Percentiles rank a stretch among this genome's conserved stretches.
Evolutionary conservation across 2,888 invertebrate genomes (phyloP).

Genomic region (Cataglyphis rosenhaueri): DNA sequence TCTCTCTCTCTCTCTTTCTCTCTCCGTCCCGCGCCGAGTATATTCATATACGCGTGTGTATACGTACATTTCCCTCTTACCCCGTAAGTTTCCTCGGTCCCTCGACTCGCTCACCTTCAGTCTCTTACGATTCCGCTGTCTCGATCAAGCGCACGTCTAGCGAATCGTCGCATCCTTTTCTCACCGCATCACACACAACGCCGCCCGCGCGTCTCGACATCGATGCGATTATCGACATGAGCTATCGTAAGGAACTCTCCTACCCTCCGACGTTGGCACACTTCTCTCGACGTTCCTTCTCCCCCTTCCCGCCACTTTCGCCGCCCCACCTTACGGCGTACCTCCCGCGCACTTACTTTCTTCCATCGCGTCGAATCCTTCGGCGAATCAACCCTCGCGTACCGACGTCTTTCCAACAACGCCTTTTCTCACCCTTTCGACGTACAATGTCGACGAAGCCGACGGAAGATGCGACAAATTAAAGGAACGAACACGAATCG

Average conservation of each 20-base stretch:
- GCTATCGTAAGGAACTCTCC: conserved; percentile 54
- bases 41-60: conserved; percentile 4
- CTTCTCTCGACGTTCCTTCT: conserved; percentile 44
- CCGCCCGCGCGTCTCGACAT: conserved; percentile 50
- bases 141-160: conserved; percentile 21
- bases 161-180: conserved; percentile 37
- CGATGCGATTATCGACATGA: conserved; percentile 59
- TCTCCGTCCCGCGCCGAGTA: conserved; percentile 48
- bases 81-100: conserved; percentile 27
- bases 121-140: conserved; percentile 42
- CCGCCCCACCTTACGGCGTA: not conserved
- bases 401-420: not conserved
- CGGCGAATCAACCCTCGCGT: conserved; percentile 36
- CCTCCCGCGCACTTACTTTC: conserved; percentile 34
- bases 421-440: not conserved
- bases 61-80: conserved; percentile 25
- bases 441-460: not conserved
- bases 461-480: not conserved
- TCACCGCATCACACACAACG: conserved; percentile 4
- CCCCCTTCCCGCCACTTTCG: not conserved
- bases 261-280: conserved; percentile 61
- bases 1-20: conserved; percentile 64
- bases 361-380: conserved; percentile 1
- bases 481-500: too few relatives aligned
- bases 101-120: conserved; percentile 53